Evolutionary conservation across 1,140 invertebrate species (phyloP).

Genomic region (Melitaea cinxia): DNA sequence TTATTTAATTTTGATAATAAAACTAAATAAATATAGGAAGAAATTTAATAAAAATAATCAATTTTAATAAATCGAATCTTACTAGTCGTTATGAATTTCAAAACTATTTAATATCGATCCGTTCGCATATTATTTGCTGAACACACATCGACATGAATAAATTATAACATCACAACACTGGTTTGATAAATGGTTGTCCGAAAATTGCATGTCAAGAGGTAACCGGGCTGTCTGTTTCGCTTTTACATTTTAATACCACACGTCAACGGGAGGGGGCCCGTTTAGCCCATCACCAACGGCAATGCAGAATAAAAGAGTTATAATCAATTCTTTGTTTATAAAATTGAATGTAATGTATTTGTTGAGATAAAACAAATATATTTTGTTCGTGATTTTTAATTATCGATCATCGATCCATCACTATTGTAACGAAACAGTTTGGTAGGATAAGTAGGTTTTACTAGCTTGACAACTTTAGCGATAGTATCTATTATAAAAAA

Average conservation of each 20-base stretch:
- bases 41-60: too few species aligned
- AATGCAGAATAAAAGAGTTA: constrained; percentile 35
- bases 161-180: constrained; percentile 16
- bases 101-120: background rate
- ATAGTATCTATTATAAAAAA: too few species aligned
- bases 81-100: background rate
- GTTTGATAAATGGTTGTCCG: constrained; percentile 71
- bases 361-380: constrained; percentile 4
- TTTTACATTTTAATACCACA: constrained; percentile 69
- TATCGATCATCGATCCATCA: background rate
- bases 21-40: too few species aligned
- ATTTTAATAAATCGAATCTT: too few species aligned
- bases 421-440: background rate
- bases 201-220: constrained; percentile 76
- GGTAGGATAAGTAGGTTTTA: background rate
- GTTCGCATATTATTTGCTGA: background rate
- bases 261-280: constrained; percentile 53
- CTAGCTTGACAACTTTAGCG: background rate
- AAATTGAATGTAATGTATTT: constrained; percentile 25
- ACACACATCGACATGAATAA: constrained; percentile 2
- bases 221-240: constrained; percentile 62
- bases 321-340: constrained; percentile 47
- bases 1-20: too few species aligned
- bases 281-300: constrained; percentile 64
- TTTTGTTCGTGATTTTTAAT: background rate